Percentiles rank a stretch among this genome's conserved stretches.
Conservation (phyloP, 1,140 invertebrate genomes). For the Drosophila lacertosa region DNA sequence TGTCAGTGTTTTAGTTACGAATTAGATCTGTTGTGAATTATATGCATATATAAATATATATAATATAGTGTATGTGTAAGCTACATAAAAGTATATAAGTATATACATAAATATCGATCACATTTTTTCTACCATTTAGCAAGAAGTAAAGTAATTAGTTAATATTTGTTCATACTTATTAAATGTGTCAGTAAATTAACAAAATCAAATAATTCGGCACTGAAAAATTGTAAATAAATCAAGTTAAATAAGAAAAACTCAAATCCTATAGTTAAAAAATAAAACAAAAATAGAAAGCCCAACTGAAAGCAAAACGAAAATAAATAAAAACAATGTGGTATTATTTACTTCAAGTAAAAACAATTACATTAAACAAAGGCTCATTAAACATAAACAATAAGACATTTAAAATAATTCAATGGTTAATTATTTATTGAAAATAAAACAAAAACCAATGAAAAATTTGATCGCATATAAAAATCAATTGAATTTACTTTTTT, state of each 20-base stretch:
- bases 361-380: constrained; percentile 43
- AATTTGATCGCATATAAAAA: constrained; percentile 6
- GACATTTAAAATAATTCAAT: constrained; percentile 16
- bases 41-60: constrained; percentile 44
- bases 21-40: constrained; percentile 68
- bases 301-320: constrained; percentile 13
- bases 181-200: constrained; percentile 33
- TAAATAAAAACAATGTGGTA: constrained; percentile 58
- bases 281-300: constrained; percentile 13
- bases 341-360: constrained; percentile 73
- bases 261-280: constrained; percentile 3
- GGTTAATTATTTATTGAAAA: constrained; percentile 9
- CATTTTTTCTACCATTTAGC: constrained; percentile 66
- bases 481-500: neutral
- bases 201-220: constrained; percentile 10
- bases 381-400: constrained; percentile 42
- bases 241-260: constrained; percentile 29
- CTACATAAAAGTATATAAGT: constrained; percentile 20
- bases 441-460: constrained; percentile 8
- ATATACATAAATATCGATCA: constrained; percentile 35
- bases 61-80: constrained; percentile 33
- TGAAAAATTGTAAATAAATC: constrained; percentile 53
- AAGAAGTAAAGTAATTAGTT: constrained; percentile 40
- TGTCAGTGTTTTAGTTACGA: constrained; percentile 67
- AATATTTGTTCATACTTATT: constrained; percentile 10